A percentile compares a stretch with the other conserved stretches of the same genome.
Conservation (phyloP, 2,888 invertebrate genomes). For the Ethmia dodecea region DNA sequence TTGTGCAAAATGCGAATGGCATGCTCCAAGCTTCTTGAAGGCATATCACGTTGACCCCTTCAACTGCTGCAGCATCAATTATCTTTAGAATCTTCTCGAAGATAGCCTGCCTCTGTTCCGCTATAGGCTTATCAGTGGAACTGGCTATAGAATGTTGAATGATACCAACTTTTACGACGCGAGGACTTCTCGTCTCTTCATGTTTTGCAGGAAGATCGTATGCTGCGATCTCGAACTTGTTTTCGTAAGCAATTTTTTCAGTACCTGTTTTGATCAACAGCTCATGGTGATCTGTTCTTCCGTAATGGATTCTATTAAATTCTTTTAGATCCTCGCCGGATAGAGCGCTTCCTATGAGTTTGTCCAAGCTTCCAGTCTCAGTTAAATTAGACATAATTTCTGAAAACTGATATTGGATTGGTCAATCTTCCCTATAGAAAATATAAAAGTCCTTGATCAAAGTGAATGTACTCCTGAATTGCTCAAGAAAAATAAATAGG, state of each 20-base stretch:
- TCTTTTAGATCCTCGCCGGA: slow-evolving; percentile 75
- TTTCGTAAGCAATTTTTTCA: slow-evolving; percentile 56
- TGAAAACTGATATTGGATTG: too few relatives aligned
- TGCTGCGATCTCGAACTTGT: slow-evolving; percentile 86
- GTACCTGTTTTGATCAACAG: slow-evolving; percentile 72
- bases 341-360: slow-evolving; percentile 37
- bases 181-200: slow-evolving; percentile 84
- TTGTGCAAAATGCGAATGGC: slow-evolving; percentile 99
- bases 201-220: slow-evolving; percentile 82
- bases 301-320: slow-evolving; percentile 87
- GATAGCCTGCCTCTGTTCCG: slow-evolving; percentile 87
- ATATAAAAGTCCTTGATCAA: too few relatives aligned
- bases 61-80: slow-evolving; percentile 85
- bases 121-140: slow-evolving; percentile 85
- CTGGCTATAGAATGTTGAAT: slow-evolving; percentile 92
- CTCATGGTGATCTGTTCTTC: slow-evolving; percentile 77
- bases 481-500: too few relatives aligned
- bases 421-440: too few relatives aligned
- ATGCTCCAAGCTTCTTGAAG: slow-evolving; percentile 99
- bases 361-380: slow-evolving; percentile 52
- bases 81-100: slow-evolving; percentile 85
- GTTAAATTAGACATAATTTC: slow-evolving; percentile 32
- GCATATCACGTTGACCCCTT: slow-evolving; percentile 92
- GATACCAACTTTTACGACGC: slow-evolving; percentile 88
- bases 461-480: too few relatives aligned